Evolutionary conservation across 2,888 invertebrate species (phyloP).

Genomic region (Ethmia dodecea): DNA sequence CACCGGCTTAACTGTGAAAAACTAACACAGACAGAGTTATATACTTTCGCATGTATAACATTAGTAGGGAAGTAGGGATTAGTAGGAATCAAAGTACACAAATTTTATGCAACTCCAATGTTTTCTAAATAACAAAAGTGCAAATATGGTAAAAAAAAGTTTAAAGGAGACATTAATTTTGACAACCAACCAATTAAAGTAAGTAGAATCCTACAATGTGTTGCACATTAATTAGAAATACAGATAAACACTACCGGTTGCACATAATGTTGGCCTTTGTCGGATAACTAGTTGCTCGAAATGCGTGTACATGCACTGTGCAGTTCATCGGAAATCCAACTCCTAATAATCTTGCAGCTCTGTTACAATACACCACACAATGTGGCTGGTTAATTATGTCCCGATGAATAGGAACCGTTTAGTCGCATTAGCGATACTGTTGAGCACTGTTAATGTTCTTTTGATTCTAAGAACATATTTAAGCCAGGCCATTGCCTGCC

Average conservation of each 20-base stretch:
- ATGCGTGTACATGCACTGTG: not conserved
- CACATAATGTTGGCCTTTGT: slow-evolving; percentile 56
- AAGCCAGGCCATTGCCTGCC: not conserved
- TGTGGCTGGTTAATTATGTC: not conserved
- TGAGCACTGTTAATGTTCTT: not conserved
- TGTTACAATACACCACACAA: slow-evolving; percentile 3
- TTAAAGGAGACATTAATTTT: too few species aligned
- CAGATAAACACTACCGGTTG: slow-evolving; percentile 62
- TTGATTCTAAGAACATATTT: slow-evolving; percentile 5
- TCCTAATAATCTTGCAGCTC: slow-evolving; percentile 1
- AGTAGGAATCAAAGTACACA: too few species aligned
- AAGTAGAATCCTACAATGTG: slow-evolving; percentile 42
- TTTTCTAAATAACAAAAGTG: too few species aligned
- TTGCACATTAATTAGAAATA: slow-evolving; percentile 56
- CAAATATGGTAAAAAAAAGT: too few species aligned
- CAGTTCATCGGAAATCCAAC: slow-evolving; percentile 10
- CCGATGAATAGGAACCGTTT: slow-evolving; percentile 3
- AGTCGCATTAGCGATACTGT: not conserved
- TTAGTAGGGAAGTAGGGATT: too few species aligned
- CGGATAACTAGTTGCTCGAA: slow-evolving; percentile 16
- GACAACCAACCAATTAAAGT: slow-evolving; percentile 18
- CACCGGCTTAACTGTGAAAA: too few species aligned
- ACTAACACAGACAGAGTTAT: too few species aligned
- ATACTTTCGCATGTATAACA: too few species aligned
- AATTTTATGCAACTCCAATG: too few species aligned